Base-by-base conservation (phyloP, 35 echinoderm and acorn worm species). In the Apostichopus japonicus region DNA sequence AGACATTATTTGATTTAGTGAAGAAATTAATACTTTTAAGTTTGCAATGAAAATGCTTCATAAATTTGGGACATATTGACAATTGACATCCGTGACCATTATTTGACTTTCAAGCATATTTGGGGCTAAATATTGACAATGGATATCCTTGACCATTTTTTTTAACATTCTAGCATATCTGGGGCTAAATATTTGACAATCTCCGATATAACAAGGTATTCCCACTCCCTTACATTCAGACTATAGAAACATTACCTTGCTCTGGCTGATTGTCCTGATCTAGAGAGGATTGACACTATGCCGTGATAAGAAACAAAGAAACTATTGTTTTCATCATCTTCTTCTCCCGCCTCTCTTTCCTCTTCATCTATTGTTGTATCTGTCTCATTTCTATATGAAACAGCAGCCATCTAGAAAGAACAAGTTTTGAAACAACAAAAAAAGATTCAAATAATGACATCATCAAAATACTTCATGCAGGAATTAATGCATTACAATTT, bases 271-370 rank as follows among this genome's bases (percentile, higher is more conserved):
- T 57, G 19, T 11, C 27, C 81, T 57, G 81, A 84, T 58, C 23
- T 84, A 57, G 81, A 84, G 0, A 84, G 81, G 6, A 84, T 84
- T 8, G 57, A 57, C 23, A 84, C 81, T 22, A 84, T 84, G 17
- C 81, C 57, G 11, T 52, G 4, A 51, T 56, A 84, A 8, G 54
- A 59, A 52, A 57, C 53, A 84, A 57, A 83, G 22, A 53, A 53
- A 13, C 24, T 77, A 33, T 61, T 71, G 4, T 88, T 55, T 10
- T 87, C 81, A 54, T 62, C 92, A 23, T 87, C 92, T 16, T 24
- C 72, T 14, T 77, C 72, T 33, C 27, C 27, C 61, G 55, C 27
- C 52, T 59, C 81, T 1, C 57, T 83, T 2, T 88, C 82, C 23
- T 23, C 57, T 23, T 63, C 44, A 72, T 92, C 82, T 17, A 53